Evolutionary conservation across 2,888 invertebrate species (phyloP).

Genomic region (Ophonus ardosiacus): DNA sequence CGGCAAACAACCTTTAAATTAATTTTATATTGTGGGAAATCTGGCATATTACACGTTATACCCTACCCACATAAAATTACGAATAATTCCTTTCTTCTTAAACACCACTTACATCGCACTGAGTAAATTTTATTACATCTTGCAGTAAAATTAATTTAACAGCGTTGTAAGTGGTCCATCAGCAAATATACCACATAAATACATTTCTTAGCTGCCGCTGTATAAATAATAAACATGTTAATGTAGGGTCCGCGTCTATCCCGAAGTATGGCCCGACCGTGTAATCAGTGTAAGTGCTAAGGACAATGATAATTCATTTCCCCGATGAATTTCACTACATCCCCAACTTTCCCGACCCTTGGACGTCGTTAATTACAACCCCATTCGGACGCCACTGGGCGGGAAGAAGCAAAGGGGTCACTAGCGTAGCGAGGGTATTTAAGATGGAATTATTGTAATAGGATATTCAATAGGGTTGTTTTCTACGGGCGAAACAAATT

Average conservation of each 20-base stretch:
- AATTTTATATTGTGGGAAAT: neutral
- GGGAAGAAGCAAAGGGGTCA: constrained; percentile 7
- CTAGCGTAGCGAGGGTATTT: neutral
- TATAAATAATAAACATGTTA: constrained; percentile 54
- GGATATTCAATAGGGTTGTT: neutral
- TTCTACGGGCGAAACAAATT: neutral
- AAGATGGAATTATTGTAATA: neutral
- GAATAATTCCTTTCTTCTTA: neutral
- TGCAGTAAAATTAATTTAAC: constrained; percentile 14
- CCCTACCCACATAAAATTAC: neutral
- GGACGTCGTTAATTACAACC: constrained; percentile 47
- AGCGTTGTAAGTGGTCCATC: neutral
- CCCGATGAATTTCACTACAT: constrained; percentile 50
- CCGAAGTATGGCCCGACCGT: neutral
- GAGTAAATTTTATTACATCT: neutral
- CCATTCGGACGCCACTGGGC: constrained; percentile 7
- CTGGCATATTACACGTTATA: neutral
- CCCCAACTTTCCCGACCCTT: constrained; percentile 28
- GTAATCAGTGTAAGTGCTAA: constrained; percentile 57
- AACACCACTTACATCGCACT: neutral
- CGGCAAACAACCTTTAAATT: too few relatives aligned
- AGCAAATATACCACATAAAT: constrained; percentile 19
- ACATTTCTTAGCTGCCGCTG: constrained; percentile 15
- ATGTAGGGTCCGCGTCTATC: neutral
- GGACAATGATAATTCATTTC: constrained; percentile 57